These are phyloP conservation scores for Erpobdella octoculata DNA, from an alignment of 2,888 invertebrate genomes.

Conservation along the genomic window DNA sequence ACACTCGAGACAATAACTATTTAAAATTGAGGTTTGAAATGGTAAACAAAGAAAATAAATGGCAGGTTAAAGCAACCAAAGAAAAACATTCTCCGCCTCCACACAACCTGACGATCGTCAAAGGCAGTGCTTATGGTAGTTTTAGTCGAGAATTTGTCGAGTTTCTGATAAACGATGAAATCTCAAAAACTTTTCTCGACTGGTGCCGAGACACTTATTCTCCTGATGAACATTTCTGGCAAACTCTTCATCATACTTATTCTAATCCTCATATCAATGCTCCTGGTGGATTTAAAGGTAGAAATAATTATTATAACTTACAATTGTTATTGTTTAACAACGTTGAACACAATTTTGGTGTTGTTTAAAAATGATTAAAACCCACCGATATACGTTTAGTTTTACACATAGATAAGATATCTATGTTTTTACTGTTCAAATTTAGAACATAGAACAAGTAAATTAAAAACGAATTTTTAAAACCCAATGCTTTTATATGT, in stretches of 20 bases:
- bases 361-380: too few relatives aligned
- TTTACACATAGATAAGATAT: too few relatives aligned
- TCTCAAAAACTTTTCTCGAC: constrained; percentile 42
- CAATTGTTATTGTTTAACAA: too few relatives aligned
- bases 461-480: too few relatives aligned
- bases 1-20: neutral
- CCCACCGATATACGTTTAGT: too few relatives aligned
- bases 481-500: too few relatives aligned
- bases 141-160: constrained; percentile 47
- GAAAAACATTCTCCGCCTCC: constrained; percentile 37
- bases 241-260: constrained; percentile 45
- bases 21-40: constrained; percentile 33
- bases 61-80: constrained; percentile 35
- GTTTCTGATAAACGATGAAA: constrained; percentile 42
- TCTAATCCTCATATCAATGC: constrained; percentile 42
- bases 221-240: constrained; percentile 51
- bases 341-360: too few relatives aligned
- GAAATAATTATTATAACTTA: too few relatives aligned
- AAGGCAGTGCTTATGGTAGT: constrained; percentile 49
- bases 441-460: too few relatives aligned
- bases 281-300: constrained; percentile 47
- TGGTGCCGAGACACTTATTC: constrained; percentile 46
- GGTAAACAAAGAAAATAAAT: neutral
- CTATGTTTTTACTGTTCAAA: too few relatives aligned
- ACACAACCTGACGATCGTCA: constrained; percentile 41